phyloP scores from a whole-genome alignment of 1,140 invertebrate species.

The Philopotamus ludificatus region DNA sequence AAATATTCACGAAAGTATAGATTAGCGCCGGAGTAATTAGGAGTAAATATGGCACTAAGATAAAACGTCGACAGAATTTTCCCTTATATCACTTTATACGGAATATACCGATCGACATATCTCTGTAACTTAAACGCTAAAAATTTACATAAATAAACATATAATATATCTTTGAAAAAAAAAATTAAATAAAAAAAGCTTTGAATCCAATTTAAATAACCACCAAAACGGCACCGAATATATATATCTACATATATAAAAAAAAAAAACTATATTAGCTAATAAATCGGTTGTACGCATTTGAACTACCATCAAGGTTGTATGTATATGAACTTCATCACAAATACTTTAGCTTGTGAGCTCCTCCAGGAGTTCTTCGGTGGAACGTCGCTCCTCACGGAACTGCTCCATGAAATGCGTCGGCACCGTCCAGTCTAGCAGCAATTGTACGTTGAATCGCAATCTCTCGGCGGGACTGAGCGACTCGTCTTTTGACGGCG shows the following conservation, averaged over 20 bases:
- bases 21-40: no score
- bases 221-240: constrained; percentile 13
- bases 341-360: constrained; percentile 54
- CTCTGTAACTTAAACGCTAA: constrained; percentile 3
- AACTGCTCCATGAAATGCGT: constrained; percentile 75
- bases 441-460: constrained; percentile 70
- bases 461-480: constrained; percentile 62
- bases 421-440: constrained; percentile 80
- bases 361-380: constrained; percentile 75
- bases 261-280: no score
- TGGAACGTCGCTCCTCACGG: constrained; percentile 67
- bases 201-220: background rate
- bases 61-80: no score
- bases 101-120: no score
- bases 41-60: no score
- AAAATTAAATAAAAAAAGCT: no score
- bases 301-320: background rate
- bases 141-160: background rate
- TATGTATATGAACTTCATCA: constrained; percentile 1
- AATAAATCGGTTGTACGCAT: background rate
- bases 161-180: no score
- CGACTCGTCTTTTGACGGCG: constrained; percentile 58
- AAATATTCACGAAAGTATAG: no score
- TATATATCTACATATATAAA: no score
- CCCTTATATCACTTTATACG: no score